Conservation (phyloP, 2,797 vertebrate genomes). For the Salmo trutta region DNA sequence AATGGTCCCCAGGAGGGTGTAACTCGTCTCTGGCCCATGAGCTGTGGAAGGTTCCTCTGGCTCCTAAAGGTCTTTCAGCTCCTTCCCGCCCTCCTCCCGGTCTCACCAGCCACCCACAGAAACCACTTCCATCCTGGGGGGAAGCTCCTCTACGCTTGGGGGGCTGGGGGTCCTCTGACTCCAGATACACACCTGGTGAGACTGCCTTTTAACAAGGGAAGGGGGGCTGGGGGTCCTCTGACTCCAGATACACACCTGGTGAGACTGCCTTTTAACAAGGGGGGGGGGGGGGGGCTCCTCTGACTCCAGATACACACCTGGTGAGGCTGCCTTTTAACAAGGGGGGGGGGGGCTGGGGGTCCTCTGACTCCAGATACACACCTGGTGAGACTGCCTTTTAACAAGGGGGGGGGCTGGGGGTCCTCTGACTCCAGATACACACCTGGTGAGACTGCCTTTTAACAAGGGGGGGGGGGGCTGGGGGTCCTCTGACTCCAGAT, state of each 20-base stretch:
- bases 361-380: conserved; percentile 92
- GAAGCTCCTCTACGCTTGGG: conserved; percentile 84
- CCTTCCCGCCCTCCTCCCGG: conserved; percentile 96
- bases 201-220: neutral
- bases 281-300: conserved; percentile 81
- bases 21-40: conserved; percentile 99
- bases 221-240: conserved; percentile 81
- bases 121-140: conserved; percentile 89
- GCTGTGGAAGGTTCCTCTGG: conserved; percentile 99
- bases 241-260: conserved; percentile 96
- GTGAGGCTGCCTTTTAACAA: conserved; percentile 68
- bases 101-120: conserved; percentile 86
- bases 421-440: conserved; percentile 92
- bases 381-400: conserved; percentile 80
- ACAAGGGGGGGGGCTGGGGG: conserved; percentile 80
- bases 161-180: conserved; percentile 88
- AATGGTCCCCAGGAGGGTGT: conserved; percentile 94
- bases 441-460: conserved; percentile 80
- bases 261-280: conserved; percentile 48
- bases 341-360: conserved; percentile 81
- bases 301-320: conserved; percentile 95
- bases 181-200: conserved; percentile 96
- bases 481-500: conserved; percentile 91
- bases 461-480: conserved; percentile 73
- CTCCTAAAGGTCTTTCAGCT: conserved; percentile 91